Conservation (phyloP, 2,113 vertebrate species). For the Suricata suricatta region DNA sequence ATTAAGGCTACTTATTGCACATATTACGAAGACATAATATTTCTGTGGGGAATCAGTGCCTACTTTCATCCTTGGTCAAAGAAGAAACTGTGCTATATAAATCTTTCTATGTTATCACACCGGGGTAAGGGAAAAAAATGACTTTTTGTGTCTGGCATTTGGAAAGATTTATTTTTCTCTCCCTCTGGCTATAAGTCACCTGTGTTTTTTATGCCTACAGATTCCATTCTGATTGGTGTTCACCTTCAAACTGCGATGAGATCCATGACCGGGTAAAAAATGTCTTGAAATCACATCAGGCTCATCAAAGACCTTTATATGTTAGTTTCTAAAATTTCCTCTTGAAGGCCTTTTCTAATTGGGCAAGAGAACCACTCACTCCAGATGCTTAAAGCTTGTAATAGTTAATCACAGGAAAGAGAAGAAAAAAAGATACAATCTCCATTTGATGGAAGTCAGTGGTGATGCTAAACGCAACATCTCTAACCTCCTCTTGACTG, state of each 20-base stretch:
- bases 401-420: not conserved
- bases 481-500: conserved; percentile 1
- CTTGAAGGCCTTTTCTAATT: conserved; percentile 34
- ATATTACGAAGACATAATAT: not conserved
- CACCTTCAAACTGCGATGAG: conserved; percentile 90
- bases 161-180: not conserved
- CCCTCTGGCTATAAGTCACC: conserved; percentile 8
- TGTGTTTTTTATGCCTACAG: conserved; percentile 82
- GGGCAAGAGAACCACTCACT: not conserved
- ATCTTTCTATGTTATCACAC: not conserved
- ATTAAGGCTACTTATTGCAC: not conserved
- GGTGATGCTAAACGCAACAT: not conserved
- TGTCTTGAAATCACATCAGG: conserved; percentile 92
- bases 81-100: not conserved
- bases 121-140: not conserved
- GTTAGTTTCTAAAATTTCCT: conserved; percentile 85
- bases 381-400: conserved; percentile 4
- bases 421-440: not conserved
- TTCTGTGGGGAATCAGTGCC: not conserved
- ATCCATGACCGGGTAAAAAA: conserved; percentile 94
- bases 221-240: conserved; percentile 86
- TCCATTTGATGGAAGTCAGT: not conserved
- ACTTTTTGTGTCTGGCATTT: not conserved
- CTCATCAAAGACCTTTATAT: conserved; percentile 83
- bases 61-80: not conserved